phyloP scores from a whole-genome alignment of 2,113 vertebrate genomes.

The human region GRCh38 chr7:8411001-8411500 shows the following conservation, averaged over 20 bases:
- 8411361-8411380: no score
- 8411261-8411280: background rate
- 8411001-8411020: background rate
- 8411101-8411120: background rate
- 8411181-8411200: background rate
- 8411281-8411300: background rate
- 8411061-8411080: background rate
- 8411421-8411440: background rate
- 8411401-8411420: background rate
- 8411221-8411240: background rate
- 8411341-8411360: background rate
- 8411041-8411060: background rate
- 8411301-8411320: background rate
- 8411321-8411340: background rate
- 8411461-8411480: background rate
- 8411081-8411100: background rate
- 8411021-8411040: background rate
- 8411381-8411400: background rate
- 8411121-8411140: background rate
- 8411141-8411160: background rate
- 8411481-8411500: background rate
- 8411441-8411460: background rate
- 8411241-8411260: background rate
- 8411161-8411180: background rate
- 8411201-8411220: background rate